A percentile compares a stretch with the other conserved stretches of the same genome.
Evolutionary conservation across 2,797 vertebrate genomes (phyloP).

Genomic region (Thunnus albacares): DNA sequence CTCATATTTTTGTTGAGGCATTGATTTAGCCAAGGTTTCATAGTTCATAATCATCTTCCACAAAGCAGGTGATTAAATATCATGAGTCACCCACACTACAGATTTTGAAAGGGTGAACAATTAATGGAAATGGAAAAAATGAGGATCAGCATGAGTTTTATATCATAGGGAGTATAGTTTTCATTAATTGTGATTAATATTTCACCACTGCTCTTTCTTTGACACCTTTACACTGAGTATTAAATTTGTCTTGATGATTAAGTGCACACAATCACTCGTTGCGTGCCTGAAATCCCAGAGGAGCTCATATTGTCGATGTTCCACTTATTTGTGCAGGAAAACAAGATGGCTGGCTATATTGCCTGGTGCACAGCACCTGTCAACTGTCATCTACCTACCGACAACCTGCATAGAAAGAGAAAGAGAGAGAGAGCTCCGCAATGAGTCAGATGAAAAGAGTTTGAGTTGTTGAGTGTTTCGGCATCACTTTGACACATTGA

Average conservation of each 20-base stretch:
- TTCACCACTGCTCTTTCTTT: neutral
- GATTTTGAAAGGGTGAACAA: too few relatives aligned
- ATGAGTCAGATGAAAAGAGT: constrained; percentile 44
- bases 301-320: constrained; percentile 21
- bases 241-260: neutral
- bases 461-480: constrained; percentile 37
- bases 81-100: neutral
- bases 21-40: too few relatives aligned
- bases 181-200: constrained; percentile 9
- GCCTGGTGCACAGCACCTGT: constrained; percentile 27
- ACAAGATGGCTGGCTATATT: constrained; percentile 3
- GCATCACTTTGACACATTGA: constrained; percentile 61
- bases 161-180: neutral
- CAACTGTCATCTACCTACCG: constrained; percentile 28
- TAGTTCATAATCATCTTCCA: neutral
- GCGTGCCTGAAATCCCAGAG: neutral
- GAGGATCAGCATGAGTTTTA: neutral
- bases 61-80: neutral
- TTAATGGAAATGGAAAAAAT: too few relatives aligned
- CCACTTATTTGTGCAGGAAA: constrained; percentile 36
- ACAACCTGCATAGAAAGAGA: constrained; percentile 20
- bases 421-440: constrained; percentile 7
- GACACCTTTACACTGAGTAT: constrained; percentile 5
- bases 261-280: constrained; percentile 3
- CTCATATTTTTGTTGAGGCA: too few relatives aligned